These are phyloP conservation scores for Xiphophorus hellerii DNA, from an alignment of 2,113 vertebrate species.

Conservation along the genomic window DNA sequence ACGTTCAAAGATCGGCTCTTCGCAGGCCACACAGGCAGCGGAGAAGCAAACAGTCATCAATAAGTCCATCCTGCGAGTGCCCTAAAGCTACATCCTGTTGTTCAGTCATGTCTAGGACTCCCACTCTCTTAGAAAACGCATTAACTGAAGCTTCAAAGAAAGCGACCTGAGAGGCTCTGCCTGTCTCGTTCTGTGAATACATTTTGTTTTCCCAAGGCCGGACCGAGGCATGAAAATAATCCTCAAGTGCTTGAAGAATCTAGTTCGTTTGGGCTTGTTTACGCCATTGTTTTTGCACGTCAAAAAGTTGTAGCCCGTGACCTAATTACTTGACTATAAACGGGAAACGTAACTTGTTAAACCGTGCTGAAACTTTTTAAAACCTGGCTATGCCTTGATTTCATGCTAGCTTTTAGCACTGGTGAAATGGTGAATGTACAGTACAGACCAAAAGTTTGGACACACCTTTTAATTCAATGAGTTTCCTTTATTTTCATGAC, in stretches of 20 bases:
- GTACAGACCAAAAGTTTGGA: too few species aligned
- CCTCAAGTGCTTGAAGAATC: background rate
- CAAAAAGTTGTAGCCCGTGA: background rate
- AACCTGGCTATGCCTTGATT: background rate
- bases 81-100: slow-evolving; percentile 1
- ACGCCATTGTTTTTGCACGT: background rate
- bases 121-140: slow-evolving; percentile 24
- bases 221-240: slow-evolving; percentile 4
- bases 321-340: background rate
- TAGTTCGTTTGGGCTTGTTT: slow-evolving; percentile 10
- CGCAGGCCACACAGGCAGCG: slow-evolving; percentile 6
- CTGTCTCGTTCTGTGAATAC: background rate
- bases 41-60: slow-evolving; percentile 10
- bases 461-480: too few species aligned
- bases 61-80: slow-evolving; percentile 5
- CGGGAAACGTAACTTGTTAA: background rate
- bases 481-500: too few species aligned
- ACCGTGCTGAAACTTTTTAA: background rate
- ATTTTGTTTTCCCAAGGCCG: slow-evolving; percentile 1
- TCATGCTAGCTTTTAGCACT: too few species aligned
- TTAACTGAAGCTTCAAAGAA: slow-evolving; percentile 1
- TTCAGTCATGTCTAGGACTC: slow-evolving; percentile 7
- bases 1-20: background rate
- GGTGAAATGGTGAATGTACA: too few species aligned
- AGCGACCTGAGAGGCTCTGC: background rate